Base-by-base conservation (phyloP, 1,140 invertebrate species). In the Microplitis demolitor region DNA sequence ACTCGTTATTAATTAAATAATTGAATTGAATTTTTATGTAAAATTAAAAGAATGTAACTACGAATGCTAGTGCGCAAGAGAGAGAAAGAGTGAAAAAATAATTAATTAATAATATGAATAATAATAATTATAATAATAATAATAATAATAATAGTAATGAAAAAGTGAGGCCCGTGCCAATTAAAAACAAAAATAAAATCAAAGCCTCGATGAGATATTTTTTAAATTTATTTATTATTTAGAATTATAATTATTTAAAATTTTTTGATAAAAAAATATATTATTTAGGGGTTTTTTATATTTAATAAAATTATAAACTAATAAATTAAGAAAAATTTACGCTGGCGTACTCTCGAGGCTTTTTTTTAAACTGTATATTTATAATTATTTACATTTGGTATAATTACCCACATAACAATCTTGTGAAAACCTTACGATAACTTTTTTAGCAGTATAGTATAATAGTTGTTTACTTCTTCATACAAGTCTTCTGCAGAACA, bases 291-390 rank as follows among this genome's bases (percentile, higher is more conserved):
- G 24, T 24, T 24, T 24, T 24, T 24, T 24, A 24, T 24, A 24
- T 24, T 24, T 24, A 24, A 24, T 24, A 24, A 24, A 24, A 24
- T 24, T 24, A 24, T 24, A 24, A 24, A 24, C 2, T 24, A 66
- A 64, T 37, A 66, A 66, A 16, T 60, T 39, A 31, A 66, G 39
- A 60, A 67, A 68, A 54, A 73, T 66, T 73, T 73, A 73, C 66
- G 66, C 71, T 68, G 64, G 71, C 66, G 71, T 73, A 68, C 66
- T 68, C 66, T 24, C 66, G 64, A 68, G 56, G 71, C 63, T 58
- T 45, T 45, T 39, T 6, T 45, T 45, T 45, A 9, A 11, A 45
- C 5, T 45, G 39, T 45, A 45, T 54, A 54, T 54, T 54, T 14
- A n/a, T 54, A 54, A 14, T 14, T 54, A 54, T 14, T 54, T n/a